phyloP scores from a whole-genome alignment of 2,888 invertebrate species.

The Cabera pusaria region DNA sequence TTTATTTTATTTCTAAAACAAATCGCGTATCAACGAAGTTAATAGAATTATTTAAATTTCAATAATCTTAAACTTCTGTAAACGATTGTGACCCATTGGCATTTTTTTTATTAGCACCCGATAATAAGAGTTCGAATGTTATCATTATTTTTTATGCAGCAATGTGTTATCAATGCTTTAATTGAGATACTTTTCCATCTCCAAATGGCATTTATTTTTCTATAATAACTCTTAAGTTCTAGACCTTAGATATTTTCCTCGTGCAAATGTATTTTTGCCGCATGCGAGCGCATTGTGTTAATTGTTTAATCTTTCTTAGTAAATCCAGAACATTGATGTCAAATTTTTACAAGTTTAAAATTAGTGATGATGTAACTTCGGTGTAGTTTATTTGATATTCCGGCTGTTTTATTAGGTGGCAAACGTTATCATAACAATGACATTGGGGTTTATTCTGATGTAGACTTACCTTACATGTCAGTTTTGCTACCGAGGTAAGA shows the following conservation, averaged over 20 bases:
- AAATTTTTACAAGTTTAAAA: conserved; percentile 8
- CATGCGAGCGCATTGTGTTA: conserved; percentile 19
- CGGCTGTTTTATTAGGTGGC: conserved; percentile 4
- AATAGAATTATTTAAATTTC: conserved; percentile 50
- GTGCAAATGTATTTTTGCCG: conserved; percentile 23
- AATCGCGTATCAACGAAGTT: conserved; percentile 35
- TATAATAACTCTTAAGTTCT: conserved; percentile 47
- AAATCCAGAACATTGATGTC: conserved; percentile 16
- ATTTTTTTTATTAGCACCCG: conserved; percentile 47
- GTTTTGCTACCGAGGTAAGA: too few relatives aligned
- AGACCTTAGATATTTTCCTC: conserved; percentile 34
- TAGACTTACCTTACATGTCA: too few relatives aligned
- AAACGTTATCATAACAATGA: conserved; percentile 1
- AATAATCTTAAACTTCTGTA: conserved; percentile 51
- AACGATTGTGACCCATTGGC: conserved; percentile 46
- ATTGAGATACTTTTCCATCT: conserved; percentile 36
- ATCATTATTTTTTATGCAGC: conserved; percentile 51
- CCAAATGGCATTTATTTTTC: conserved; percentile 65
- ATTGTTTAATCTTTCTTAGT: conserved; percentile 17
- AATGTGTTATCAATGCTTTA: conserved; percentile 45
- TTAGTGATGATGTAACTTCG: conserved; percentile 10
- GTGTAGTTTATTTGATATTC: conserved; percentile 4
- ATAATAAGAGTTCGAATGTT: conserved; percentile 51
- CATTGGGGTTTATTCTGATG: too few relatives aligned
- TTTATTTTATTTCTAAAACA: conserved; percentile 45